These are phyloP conservation scores for Danio kyathit DNA, from an alignment of 2,797 vertebrate species.

Conservation along the genomic window DNA sequence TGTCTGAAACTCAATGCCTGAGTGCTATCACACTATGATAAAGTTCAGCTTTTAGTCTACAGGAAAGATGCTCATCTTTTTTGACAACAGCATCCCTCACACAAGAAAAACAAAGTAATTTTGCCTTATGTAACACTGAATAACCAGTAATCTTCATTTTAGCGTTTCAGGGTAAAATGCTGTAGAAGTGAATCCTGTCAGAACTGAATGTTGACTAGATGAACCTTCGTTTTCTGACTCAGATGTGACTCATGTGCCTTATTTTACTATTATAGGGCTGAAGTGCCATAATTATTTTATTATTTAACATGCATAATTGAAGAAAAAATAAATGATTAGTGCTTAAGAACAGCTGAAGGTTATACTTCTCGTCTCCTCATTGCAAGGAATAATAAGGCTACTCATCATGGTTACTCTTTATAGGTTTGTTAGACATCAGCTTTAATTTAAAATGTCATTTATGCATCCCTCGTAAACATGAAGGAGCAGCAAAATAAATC, in stretches of 20 bases:
- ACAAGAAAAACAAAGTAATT: conserved; percentile 31
- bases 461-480: neutral
- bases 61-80: neutral
- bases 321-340: neutral
- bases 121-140: conserved; percentile 1
- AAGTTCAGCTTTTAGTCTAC: conserved; percentile 17
- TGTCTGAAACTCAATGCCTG: neutral
- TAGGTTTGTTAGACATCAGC: conserved; percentile 1
- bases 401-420: neutral
- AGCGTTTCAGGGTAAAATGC: neutral
- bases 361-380: neutral
- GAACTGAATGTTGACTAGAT: conserved; percentile 5
- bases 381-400: neutral
- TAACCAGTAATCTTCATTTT: conserved; percentile 10
- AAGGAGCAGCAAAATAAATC: neutral
- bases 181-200: conserved; percentile 1
- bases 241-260: neutral
- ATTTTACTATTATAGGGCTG: neutral
- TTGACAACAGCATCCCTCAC: neutral
- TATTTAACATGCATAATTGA: neutral
- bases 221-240: conserved; percentile 25
- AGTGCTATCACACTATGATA: conserved; percentile 1
- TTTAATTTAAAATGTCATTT: conserved; percentile 13
- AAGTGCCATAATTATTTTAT: neutral
- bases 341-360: neutral